Evolutionary conservation across 1,140 invertebrate genomes (phyloP).

Genomic region (Popillia japonica): DNA sequence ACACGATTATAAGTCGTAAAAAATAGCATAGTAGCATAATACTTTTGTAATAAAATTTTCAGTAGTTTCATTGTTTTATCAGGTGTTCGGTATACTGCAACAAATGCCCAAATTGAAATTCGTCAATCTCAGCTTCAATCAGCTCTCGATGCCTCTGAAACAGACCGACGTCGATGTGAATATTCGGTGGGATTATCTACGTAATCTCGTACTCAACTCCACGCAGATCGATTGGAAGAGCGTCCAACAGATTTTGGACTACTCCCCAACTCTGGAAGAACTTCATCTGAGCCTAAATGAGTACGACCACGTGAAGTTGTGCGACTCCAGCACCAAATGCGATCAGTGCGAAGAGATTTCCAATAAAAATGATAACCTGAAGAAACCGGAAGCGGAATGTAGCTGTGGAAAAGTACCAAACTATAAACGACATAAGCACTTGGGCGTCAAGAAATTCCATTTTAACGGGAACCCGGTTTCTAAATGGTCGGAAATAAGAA

Average conservation of each 20-base stretch:
- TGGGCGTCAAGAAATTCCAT: constrained; percentile 77
- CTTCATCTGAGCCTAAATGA: constrained; percentile 90
- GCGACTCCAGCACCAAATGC: constrained; percentile 47
- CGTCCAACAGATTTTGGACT: constrained; percentile 78
- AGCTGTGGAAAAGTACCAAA: constrained; percentile 46
- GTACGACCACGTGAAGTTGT: constrained; percentile 74
- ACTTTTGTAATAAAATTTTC: no score
- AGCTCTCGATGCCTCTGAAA: constrained; percentile 71
- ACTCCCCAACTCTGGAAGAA: constrained; percentile 83
- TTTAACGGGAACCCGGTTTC: constrained; percentile 85
- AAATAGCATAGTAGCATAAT: no score
- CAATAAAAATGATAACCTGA: constrained; percentile 43
- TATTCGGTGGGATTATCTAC: constrained; percentile 68
- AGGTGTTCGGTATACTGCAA: constrained; percentile 85
- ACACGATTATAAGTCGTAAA: no score
- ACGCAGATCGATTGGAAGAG: constrained; percentile 85
- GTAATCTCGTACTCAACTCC: constrained; percentile 84
- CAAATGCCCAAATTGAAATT: constrained; percentile 89
- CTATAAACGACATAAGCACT: constrained; percentile 64
- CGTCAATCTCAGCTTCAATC: constrained; percentile 91
- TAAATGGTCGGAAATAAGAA: constrained; percentile 82
- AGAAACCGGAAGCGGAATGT: constrained; percentile 43
- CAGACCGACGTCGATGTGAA: constrained; percentile 55
- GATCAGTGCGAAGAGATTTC: constrained; percentile 47
- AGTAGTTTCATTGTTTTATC: constrained; percentile 50